A percentile compares a stretch with the other conserved stretches of the same genome.
Conservation (phyloP, 2,113 vertebrate species). For the Anolis carolinensis region DNA sequence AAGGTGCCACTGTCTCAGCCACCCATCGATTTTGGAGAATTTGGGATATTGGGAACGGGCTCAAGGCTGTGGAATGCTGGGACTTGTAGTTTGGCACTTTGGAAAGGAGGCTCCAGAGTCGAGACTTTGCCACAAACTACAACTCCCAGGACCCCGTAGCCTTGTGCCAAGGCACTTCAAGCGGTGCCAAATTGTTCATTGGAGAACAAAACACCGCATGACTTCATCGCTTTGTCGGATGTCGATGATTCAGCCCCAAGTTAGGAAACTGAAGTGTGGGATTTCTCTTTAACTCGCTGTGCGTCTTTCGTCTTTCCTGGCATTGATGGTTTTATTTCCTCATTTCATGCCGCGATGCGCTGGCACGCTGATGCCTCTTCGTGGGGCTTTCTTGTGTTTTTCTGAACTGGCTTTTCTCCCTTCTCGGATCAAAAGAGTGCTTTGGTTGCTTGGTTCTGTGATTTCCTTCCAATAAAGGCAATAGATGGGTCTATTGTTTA, state of each 20-base stretch:
- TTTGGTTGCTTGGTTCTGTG: neutral
- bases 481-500: too few species aligned
- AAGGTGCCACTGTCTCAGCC: too few species aligned
- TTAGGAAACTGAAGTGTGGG: slow-evolving; percentile 23
- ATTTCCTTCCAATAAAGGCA: neutral
- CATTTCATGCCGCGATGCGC: neutral
- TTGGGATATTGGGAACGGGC: too few species aligned
- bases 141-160: too few species aligned
- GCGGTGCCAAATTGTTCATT: too few species aligned
- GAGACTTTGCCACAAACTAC: too few species aligned
- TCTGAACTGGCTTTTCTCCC: neutral
- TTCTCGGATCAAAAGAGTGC: neutral
- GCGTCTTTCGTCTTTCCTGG: neutral
- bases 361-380: neutral
- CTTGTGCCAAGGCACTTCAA: too few species aligned
- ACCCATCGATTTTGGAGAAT: too few species aligned
- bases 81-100: too few species aligned
- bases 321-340: slow-evolving; percentile 14
- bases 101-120: too few species aligned
- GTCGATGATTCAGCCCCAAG: slow-evolving; percentile 17
- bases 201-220: neutral
- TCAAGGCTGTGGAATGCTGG: too few species aligned
- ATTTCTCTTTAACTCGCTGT: slow-evolving; percentile 13
- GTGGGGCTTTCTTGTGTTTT: neutral
- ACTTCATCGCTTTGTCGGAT: slow-evolving; percentile 4